Conservation (phyloP, 2,113 vertebrate genomes). For the Syrrhaptes paradoxus region DNA sequence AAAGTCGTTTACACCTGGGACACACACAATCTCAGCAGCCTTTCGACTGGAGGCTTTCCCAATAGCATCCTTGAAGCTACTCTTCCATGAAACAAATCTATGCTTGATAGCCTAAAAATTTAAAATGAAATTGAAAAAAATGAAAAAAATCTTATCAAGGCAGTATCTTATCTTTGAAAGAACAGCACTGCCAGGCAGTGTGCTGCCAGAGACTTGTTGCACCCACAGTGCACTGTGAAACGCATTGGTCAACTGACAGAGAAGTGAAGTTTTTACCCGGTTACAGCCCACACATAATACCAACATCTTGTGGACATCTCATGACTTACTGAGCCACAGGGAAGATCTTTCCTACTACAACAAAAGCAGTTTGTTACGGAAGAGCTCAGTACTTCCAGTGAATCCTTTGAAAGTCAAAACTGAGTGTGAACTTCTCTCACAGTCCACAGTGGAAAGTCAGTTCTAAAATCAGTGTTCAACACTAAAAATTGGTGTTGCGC, state of each 20-base stretch:
- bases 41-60: neutral
- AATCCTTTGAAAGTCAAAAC: neutral
- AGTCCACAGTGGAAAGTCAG: neutral
- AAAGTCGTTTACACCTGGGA: neutral
- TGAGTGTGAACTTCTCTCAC: neutral
- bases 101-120: neutral
- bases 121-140: no score
- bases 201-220: neutral
- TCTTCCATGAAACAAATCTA: neutral
- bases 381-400: neutral
- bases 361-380: no score
- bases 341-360: neutral
- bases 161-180: neutral
- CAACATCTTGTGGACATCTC: neutral
- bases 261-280: rapidly evolving
- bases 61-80: neutral
- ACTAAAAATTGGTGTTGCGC: neutral
- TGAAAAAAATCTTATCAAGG: neutral
- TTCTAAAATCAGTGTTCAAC: neutral
- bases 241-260: rapidly evolving
- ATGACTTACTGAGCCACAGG: neutral
- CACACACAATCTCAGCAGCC: neutral
- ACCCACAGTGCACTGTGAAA: rapidly evolving
- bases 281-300: neutral
- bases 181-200: neutral